phyloP scores from a whole-genome alignment of 2,888 invertebrate species.

The Noctuana brunneofusca region DNA sequence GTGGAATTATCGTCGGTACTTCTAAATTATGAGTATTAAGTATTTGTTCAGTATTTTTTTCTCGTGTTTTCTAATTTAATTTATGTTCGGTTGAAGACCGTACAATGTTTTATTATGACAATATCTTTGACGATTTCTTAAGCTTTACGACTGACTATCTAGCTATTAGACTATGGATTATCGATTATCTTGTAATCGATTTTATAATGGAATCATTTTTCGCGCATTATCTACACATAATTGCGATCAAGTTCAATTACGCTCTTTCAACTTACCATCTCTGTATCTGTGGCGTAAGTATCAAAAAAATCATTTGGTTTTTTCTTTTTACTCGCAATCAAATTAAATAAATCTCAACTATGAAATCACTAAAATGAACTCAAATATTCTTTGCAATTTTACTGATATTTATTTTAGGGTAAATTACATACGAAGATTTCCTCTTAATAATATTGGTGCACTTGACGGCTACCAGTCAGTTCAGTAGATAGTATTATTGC shows the following conservation, averaged over 20 bases:
- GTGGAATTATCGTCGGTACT: no score
- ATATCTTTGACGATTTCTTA: neutral
- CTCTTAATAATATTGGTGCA: no score
- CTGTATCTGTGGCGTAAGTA: no score
- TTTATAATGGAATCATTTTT: no score
- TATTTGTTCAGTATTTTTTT: neutral
- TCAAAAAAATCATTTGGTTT: no score
- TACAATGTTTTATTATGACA: neutral
- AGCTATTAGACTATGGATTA: neutral
- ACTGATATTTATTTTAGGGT: no score
- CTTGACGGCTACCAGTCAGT: neutral
- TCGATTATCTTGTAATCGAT: neutral
- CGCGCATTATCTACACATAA: no score
- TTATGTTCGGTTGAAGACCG: no score
- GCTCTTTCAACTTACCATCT: neutral
- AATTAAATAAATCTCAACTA: neutral
- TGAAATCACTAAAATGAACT: neutral
- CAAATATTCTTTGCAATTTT: no score
- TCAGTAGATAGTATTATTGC: slow-evolving; percentile 27
- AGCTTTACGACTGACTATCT: neutral
- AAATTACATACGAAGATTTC: no score
- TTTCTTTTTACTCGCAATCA: neutral
- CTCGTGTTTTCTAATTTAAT: neutral
- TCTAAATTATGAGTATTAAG: neutral
- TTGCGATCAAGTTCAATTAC: neutral